Percentiles rank a stretch among this genome's conserved stretches.
Conservation (phyloP, 2,888 invertebrate species). For the Idaea biselata region DNA sequence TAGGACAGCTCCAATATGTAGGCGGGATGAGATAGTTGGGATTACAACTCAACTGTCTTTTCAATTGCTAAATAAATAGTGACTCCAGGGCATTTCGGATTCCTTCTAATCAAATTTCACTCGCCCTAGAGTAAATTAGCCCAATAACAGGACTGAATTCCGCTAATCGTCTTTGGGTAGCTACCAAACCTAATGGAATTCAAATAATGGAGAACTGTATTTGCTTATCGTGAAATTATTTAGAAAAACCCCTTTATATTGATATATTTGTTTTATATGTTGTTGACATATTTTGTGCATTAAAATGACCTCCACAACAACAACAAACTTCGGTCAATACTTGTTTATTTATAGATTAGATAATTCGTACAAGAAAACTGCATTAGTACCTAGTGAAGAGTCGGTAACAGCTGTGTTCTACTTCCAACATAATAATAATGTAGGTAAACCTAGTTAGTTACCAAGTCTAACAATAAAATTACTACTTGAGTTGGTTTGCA, state of each 20-base stretch:
- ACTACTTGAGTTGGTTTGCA: no score
- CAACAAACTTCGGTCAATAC: background rate
- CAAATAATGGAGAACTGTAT: background rate
- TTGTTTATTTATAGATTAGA: background rate
- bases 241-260: background rate
- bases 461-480: no score
- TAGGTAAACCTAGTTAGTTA: no score
- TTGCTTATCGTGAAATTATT: background rate
- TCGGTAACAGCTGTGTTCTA: background rate
- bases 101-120: background rate
- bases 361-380: background rate
- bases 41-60: slow-evolving; percentile 21
- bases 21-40: slow-evolving; percentile 41
- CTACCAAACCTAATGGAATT: background rate
- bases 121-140: background rate
- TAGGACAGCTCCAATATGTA: slow-evolving; percentile 46
- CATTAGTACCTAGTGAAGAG: background rate
- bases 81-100: background rate
- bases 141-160: background rate
- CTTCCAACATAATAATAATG: no score
- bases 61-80: background rate
- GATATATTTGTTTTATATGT: background rate
- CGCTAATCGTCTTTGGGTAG: background rate
- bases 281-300: background rate
- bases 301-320: background rate